A percentile compares a stretch with the other conserved stretches of the same genome.
These are phyloP conservation scores for Micrasema minimum DNA, from an alignment of 1,140 invertebrate species.

Conservation along the genomic window DNA sequence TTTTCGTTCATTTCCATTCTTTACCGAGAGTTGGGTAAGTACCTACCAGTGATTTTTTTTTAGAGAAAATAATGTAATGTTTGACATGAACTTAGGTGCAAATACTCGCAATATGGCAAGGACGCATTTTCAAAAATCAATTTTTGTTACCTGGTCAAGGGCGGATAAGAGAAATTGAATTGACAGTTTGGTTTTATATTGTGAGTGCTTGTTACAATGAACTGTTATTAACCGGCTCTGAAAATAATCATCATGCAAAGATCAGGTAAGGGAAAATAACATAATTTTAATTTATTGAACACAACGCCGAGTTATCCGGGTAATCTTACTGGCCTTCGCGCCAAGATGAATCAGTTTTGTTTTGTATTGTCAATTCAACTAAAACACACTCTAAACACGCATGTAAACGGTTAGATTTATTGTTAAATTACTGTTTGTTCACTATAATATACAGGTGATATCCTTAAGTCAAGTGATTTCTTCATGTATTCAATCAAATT, in stretches of 20 bases:
- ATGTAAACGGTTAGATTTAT: too few species aligned
- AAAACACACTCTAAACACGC: neutral
- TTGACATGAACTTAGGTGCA: constrained; percentile 29
- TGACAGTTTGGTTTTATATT: constrained; percentile 62
- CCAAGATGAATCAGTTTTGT: constrained; percentile 39
- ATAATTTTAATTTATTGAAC: constrained; percentile 7
- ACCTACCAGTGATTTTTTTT: constrained; percentile 13
- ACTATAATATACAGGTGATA: too few species aligned
- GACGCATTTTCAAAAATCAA: constrained; percentile 65
- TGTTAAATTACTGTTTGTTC: too few species aligned
- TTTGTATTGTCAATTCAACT: constrained; percentile 32
- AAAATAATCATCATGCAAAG: constrained; percentile 63
- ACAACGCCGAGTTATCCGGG: constrained; percentile 7
- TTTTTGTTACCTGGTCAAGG: constrained; percentile 59
- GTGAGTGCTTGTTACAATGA: constrained; percentile 62
- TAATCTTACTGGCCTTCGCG: constrained; percentile 36
- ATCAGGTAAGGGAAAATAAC: constrained; percentile 60
- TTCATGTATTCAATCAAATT: too few species aligned
- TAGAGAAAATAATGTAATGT: constrained; percentile 1
- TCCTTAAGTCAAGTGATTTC: too few species aligned
- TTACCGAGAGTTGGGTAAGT: too few species aligned
- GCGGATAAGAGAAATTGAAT: constrained; percentile 58
- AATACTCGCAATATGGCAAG: constrained; percentile 52
- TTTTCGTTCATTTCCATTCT: too few species aligned
- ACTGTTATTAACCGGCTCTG: constrained; percentile 50